These are phyloP conservation scores for Anastrepha obliqua DNA, from an alignment of 1,140 invertebrate genomes.

Conservation along the genomic window DNA sequence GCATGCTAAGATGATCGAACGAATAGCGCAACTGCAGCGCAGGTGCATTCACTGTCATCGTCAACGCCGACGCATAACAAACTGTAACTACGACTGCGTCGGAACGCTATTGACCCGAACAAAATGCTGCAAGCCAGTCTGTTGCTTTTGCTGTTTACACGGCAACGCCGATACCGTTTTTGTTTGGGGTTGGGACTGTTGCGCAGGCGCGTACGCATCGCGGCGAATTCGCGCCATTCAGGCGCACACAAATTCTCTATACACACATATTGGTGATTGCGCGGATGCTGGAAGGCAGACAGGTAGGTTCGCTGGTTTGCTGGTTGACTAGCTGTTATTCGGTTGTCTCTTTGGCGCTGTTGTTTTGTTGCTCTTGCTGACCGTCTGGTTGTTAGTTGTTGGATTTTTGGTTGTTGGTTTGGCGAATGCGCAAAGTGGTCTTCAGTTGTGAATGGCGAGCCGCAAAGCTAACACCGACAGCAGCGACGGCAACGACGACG, in stretches of 20 bases:
- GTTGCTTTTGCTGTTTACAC: too few species aligned
- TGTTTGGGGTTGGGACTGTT: slow-evolving; percentile 13
- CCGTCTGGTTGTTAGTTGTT: slow-evolving; percentile 37
- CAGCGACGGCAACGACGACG: slow-evolving; percentile 19
- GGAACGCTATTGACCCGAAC: neutral
- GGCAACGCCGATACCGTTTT: neutral
- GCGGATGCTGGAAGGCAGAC: slow-evolving; percentile 39
- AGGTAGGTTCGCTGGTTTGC: slow-evolving; percentile 11
- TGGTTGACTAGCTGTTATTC: neutral
- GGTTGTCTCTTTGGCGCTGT: slow-evolving; percentile 27
- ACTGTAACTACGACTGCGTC: neutral
- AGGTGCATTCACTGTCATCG: slow-evolving; percentile 1
- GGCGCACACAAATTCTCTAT: neutral
- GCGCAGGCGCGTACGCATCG: neutral
- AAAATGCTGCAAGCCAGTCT: neutral
- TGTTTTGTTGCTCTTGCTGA: slow-evolving; percentile 26
- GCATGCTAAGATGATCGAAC: neutral
- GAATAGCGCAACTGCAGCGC: neutral
- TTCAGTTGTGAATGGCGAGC: slow-evolving; percentile 57
- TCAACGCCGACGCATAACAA: neutral
- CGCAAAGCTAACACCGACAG: slow-evolving; percentile 46
- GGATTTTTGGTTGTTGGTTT: slow-evolving; percentile 35
- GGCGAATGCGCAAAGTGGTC: slow-evolving; percentile 57
- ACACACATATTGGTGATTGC: neutral
- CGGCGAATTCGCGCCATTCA: slow-evolving; percentile 1